Conservation (phyloP, 2,113 vertebrate species). For the Toxostoma redivivum region DNA sequence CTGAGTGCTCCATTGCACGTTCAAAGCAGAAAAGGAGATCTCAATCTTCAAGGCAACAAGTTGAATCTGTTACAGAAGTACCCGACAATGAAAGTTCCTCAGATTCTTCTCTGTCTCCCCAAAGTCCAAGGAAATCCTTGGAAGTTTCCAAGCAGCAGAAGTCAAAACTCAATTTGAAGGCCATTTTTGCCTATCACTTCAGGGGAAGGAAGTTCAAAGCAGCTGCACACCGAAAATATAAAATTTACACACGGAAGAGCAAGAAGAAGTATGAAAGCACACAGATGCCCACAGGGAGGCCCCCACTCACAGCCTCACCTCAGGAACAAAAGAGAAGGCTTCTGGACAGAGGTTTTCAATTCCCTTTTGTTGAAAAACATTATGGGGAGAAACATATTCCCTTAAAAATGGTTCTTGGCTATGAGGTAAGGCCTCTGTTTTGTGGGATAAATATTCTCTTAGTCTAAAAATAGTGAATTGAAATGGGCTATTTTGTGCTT, state of each 20-base stretch:
- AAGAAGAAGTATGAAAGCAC: background rate
- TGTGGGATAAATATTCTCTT: background rate
- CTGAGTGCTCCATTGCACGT: background rate
- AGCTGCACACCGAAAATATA: background rate
- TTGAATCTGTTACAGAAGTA: background rate
- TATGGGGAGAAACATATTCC: slow-evolving; percentile 65
- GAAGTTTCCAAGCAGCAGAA: background rate
- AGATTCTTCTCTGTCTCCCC: slow-evolving; percentile 43
- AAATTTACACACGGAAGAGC: accelerated
- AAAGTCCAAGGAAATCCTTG: background rate
- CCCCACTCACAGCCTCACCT: background rate
- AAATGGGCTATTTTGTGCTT: background rate
- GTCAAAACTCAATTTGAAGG: slow-evolving; percentile 56
- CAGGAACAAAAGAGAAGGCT: slow-evolving; percentile 22
- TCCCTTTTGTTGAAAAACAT: slow-evolving; percentile 65
- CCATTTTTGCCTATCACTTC: slow-evolving; percentile 65
- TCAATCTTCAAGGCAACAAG: background rate
- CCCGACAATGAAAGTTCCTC: background rate
- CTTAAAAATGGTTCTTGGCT: slow-evolving; percentile 68
- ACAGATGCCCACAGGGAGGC: background rate
- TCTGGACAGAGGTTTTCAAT: slow-evolving; percentile 21
- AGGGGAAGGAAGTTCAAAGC: slow-evolving; percentile 22
- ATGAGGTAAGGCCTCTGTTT: slow-evolving; percentile 63
- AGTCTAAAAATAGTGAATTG: background rate
- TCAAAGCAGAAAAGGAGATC: background rate